Conservation (phyloP, 2,888 invertebrate genomes). For the Dinocampus coccinellae region DNA sequence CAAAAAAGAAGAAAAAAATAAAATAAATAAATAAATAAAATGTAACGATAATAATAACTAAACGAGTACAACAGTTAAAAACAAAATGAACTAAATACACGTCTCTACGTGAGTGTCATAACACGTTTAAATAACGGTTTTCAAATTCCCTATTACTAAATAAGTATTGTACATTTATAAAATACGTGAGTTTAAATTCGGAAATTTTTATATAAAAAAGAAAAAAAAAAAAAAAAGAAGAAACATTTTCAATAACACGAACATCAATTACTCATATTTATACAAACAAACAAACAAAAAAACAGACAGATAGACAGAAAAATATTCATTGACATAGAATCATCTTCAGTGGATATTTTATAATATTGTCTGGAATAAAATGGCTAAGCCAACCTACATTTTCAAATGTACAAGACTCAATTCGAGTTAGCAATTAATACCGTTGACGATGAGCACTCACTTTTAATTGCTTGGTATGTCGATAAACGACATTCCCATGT, state of each 20-base stretch:
- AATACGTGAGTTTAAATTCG: neutral
- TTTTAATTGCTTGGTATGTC: constrained; percentile 1
- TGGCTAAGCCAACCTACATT: neutral
- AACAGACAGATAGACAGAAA: no score
- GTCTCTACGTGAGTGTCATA: neutral
- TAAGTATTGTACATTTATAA: neutral
- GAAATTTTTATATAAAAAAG: no score
- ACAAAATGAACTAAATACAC: no score
- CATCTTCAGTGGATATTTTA: neutral
- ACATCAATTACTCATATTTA: no score
- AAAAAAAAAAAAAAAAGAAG: no score
- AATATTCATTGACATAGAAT: neutral
- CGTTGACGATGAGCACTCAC: neutral
- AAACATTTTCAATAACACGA: no score
- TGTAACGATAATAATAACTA: no score
- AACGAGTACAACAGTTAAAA: no score
- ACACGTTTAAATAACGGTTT: constrained; percentile 1
- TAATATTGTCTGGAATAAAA: neutral
- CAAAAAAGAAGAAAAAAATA: no score
- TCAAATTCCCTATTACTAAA: neutral
- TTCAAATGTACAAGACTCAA: neutral
- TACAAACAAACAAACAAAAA: no score
- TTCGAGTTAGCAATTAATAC: neutral
- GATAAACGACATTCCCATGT: constrained; percentile 5
- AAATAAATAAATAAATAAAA: no score